Base-by-base conservation (phyloP, 2,888 invertebrate genomes). In the Aleiodes alternator region DNA sequence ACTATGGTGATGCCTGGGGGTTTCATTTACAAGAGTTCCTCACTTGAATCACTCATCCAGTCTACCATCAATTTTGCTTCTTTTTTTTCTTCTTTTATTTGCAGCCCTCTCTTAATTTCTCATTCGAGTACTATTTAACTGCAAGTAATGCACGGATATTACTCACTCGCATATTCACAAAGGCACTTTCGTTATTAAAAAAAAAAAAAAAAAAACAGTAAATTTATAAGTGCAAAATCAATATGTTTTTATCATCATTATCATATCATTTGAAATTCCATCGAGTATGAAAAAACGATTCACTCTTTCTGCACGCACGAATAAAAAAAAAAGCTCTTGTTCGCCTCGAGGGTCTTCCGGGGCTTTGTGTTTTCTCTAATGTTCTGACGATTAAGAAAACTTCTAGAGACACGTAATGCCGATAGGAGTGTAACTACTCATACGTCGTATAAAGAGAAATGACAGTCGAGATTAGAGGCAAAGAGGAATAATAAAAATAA, bases 21-120 rank as follows among this genome's bases (percentile, higher is more conserved):
- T 64, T 64, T 64, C 48, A 64, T 64, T 64, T 43, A 64, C 64
- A 48, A 64, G 64, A 64, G 64, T 64, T 64, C 43, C 64, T 64
- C 64, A 43, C 16, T 64, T 48, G 64, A 64, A 64, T 64, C 64
- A 64, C 64, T 64, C 64, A 64, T 64, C 48, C 64, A 43, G 43
- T 64, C 64, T 64, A 16, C 64, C 64, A 48, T 64, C 64, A 64
- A 48, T 64, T 64, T n/a, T 48, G 16, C 34, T 61, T 48, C 43
- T 64, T 64, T 48, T 64, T 23, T 48, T 48, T 48, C 34, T 61
- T 16, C 48, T 64, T 64, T 48, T 64, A 43, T 48, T 34, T 6
- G 34, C 34, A 34, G 34, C 5, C 43, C 64, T 48, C 64, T 23
- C 16, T 43, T 64, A 23, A 43, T 64, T 43, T 34, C 16, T 23